Base-by-base conservation (phyloP, 1,140 invertebrate genomes). In the Drosophila ohnishii region DNA sequence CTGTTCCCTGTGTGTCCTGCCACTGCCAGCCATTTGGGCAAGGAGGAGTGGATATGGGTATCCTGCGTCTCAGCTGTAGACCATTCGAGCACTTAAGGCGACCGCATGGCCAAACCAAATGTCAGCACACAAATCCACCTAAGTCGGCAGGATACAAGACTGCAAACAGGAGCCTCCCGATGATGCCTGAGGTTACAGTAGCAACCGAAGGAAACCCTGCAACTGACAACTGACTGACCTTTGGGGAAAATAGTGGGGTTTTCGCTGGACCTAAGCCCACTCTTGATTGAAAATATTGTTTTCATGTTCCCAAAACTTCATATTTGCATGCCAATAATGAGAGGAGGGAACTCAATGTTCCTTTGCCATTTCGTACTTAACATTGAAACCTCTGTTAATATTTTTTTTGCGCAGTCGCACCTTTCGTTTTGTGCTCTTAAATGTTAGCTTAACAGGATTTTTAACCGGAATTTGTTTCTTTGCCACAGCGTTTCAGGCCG, bases 71-170 rank as follows among this genome's bases (percentile, higher is more conserved):
- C 40, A 39, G 30, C 42, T 37, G 51, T 42, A 22, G 39, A 42
- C 42, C 34, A 44, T 58, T 30, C 48, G 25, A 56, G 62, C 53
- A 76, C 72, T 75, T 71, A 56, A 76, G 64, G 51, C 66, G 60
- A 86, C 83, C 83, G 50, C 83, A 86, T 45, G 72, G 70, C 65
- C 75, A 74, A 63, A 57, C 58, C 71, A 75, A 76, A 69, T 69
- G 74, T 70, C 74, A 77, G 64, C 74, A 69, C 57, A 77, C 74
- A 77, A 77, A 76, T 76, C 74, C 63, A 40, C 32, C 48, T 25
- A 51, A 77, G 65, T 70, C 40, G 39, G 14, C 40, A 42, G 66
- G 51, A 70, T 60, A 58, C 61, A 76, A 16, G 57, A 64, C 34
- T 60, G 37, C 59, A 39, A 39, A 58, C 25, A 30, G 53, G 32